These are phyloP conservation scores for Thaumatotibia leucotreta DNA, from an alignment of 1,140 invertebrate species.

Conservation along the genomic window DNA sequence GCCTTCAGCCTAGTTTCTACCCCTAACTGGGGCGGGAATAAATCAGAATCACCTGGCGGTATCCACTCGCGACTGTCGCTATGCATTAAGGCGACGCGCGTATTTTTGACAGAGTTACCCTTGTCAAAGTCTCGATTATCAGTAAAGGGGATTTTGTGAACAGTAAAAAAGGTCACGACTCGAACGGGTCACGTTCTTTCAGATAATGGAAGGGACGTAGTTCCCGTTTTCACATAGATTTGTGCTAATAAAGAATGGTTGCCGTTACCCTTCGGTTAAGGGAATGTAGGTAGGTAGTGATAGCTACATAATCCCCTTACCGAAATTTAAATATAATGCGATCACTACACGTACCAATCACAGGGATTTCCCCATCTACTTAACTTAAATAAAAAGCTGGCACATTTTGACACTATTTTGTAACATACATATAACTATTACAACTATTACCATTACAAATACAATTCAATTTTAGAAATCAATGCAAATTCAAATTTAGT, in stretches of 20 bases:
- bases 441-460: too few relatives aligned
- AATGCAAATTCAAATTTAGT: too few relatives aligned
- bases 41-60: slow-evolving; percentile 24
- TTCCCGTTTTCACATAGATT: background rate
- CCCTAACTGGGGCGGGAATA: slow-evolving; percentile 35
- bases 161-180: slow-evolving; percentile 9
- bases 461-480: too few relatives aligned
- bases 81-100: slow-evolving; percentile 2
- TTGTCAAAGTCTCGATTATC: slow-evolving; percentile 13
- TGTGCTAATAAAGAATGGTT: background rate
- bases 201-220: slow-evolving; percentile 5
- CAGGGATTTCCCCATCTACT: too few relatives aligned
- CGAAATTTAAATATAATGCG: too few relatives aligned
- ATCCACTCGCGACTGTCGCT: background rate
- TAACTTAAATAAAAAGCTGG: too few relatives aligned
- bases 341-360: too few relatives aligned
- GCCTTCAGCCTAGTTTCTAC: slow-evolving; percentile 24
- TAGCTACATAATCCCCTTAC: background rate
- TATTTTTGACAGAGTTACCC: slow-evolving; percentile 9
- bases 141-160: slow-evolving; percentile 5
- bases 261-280: background rate
- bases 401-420: too few relatives aligned
- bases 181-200: slow-evolving; percentile 6
- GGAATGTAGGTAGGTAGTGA: background rate
- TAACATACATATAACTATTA: too few relatives aligned